Evolutionary conservation across 1,140 invertebrate genomes (phyloP), one percentile per base, ranked within the genome.

Genomic region (Delia radicum): DNA sequence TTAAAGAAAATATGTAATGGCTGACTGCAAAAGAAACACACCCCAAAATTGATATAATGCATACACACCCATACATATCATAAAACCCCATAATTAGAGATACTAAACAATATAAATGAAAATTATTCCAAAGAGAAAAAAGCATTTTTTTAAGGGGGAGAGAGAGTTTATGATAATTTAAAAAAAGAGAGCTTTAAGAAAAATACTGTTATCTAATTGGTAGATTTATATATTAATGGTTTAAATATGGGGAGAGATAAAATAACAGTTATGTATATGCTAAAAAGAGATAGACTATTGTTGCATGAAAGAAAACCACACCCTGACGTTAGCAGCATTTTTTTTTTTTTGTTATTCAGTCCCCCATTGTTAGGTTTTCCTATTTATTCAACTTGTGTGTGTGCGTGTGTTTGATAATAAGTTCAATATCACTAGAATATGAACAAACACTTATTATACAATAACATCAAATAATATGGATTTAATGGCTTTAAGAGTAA

Each of bases 381-480:
- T 37, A 37, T 37, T 37, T 42, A 3, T 42, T 42, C 1, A 33
- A 13, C n/a, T 37, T 37, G 33, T 37, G 33, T 3, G 48, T 55
- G 24, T 21, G n/a, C 24, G 48, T 21, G 2, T n/a, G 48, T 42
- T 42, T 21, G 48, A 10, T 24, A 24, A 55, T 55, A 55, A 55
- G 21, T 55, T 21, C 48, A 55, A 42, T 61, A 26, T 27, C 29
- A 21, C 29, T 24, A n/a, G 65, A 33, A 33, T 31, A 69, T 69
- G 65, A 33, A 21, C 63, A 18, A 63, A 26, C 62, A 65, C 62
- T 65, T 65, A 65, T 65, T 65, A 65, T 65, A 33, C 65, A 69
- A n/a, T 69, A 69, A 69, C 65, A 69, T 37, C 65, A 69, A 69
- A 69, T 69, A 69, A 33, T 69, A 69, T 69, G 29, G 65, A 33